A percentile compares a stretch with the other conserved stretches of the same genome.
These are phyloP conservation scores for Megamerina dolium DNA, from an alignment of 2,888 invertebrate species.

Conservation along the genomic window DNA sequence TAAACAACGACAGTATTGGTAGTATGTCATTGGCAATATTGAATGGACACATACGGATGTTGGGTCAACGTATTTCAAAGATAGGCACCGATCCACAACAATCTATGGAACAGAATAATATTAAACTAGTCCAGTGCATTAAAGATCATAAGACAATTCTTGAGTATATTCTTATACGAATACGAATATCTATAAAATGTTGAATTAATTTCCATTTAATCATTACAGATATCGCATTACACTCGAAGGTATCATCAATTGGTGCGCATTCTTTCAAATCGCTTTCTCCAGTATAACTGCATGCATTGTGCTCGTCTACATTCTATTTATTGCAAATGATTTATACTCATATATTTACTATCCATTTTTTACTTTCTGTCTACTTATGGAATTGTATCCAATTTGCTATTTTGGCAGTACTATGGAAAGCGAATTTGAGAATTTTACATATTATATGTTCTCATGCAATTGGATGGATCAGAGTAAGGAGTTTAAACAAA, in stretches of 20 bases:
- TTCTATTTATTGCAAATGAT: slow-evolving; percentile 17
- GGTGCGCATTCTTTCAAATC: slow-evolving; percentile 18
- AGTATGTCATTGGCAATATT: slow-evolving; percentile 18
- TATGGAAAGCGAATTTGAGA: slow-evolving; percentile 17
- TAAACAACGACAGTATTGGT: slow-evolving; percentile 20
- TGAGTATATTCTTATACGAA: slow-evolving; percentile 14
- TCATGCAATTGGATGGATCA: slow-evolving; percentile 20
- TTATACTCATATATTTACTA: slow-evolving; percentile 13
- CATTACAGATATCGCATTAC: slow-evolving; percentile 12
- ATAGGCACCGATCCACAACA: no score
- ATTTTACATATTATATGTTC: slow-evolving; percentile 17
- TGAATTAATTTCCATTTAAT: no score
- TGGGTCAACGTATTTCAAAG: slow-evolving; percentile 18
- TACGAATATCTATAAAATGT: neutral
- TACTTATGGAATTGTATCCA: no score
- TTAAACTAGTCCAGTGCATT: slow-evolving; percentile 18
- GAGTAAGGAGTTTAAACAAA: slow-evolving; percentile 15
- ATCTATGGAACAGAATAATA: slow-evolving; percentile 7
- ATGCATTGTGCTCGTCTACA: slow-evolving; percentile 15
- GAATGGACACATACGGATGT: slow-evolving; percentile 20
- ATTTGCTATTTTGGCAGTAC: slow-evolving; percentile 20
- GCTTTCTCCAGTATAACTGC: slow-evolving; percentile 16
- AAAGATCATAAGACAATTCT: slow-evolving; percentile 21
- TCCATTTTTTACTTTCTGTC: slow-evolving; percentile 12
- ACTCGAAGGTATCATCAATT: slow-evolving; percentile 11